Base-by-base conservation (phyloP, 1,140 invertebrate genomes). In the Diachasma alloeum region DNA sequence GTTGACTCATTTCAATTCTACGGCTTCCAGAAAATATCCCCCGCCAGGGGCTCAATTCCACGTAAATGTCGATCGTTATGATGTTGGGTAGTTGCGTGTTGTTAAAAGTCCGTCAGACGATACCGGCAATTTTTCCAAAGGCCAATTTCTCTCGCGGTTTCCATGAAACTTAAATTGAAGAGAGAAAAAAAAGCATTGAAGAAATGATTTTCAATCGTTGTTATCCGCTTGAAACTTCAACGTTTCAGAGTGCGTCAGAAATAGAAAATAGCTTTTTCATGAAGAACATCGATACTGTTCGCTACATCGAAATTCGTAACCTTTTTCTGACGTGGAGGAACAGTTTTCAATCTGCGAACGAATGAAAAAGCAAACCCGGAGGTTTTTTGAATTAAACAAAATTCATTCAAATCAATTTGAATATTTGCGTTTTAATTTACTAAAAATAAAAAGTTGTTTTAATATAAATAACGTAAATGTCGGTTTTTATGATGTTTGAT, bases 51-150 rank as follows among this genome's bases (percentile, higher is more conserved):
- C 59, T 31, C 59, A 26, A 63, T 63, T 63, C 59, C 24, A 63
- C 59, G 59, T 63, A 63, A 63, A 63, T 63, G 59, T 63, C 59
- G 59, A 63, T 26, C 59, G 59, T 63, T 63, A 63, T 63, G 59
- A 63, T 63, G 59, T 63, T 63, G 59, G 59, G 59, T 26, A 63
- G 59, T 63, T 63, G 59, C 59, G 59, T 63, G 59, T 63, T 63
- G 24, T 31, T 63, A 31, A 63, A 63, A 63, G 24, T 63, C 24
- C 24, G 59, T 63, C 59, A 26, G 59, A 63, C 59, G 24, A 63
- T 63, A 24, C 22, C 19, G 5, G 1, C 59, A 26, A 63, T 63
- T 63, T 63, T 63, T 26, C 22, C 59, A 19, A 26, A 63, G 59
- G 22, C 59, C 59, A 63, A 63, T 63, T 63, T 63, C 24, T 63